Base-by-base conservation (phyloP, 2,888 invertebrate genomes). In the Mesochorus sp. region DNA sequence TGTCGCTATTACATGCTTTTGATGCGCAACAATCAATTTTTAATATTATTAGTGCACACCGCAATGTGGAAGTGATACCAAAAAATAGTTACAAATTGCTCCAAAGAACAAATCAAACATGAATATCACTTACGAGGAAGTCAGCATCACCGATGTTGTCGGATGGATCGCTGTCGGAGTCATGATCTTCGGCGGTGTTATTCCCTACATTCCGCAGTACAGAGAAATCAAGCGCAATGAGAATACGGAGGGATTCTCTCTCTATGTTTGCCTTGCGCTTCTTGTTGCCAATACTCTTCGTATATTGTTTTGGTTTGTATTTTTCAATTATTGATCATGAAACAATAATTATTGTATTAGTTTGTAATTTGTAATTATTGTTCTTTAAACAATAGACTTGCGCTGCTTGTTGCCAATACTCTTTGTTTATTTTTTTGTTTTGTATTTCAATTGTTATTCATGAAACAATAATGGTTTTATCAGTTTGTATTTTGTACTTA, bases 201-300 rank as follows among this genome's bases (percentile, higher is more conserved):
- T 98, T 80, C 99, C 99, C 24, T 99, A 98, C 89, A 96, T 99
- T 85, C 99, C 99, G 37, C 99, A 99, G 89, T 99, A 99, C 90
- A 93, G 95, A 84, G 98, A 99, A 92, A 99, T 99, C 79, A 95
- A 94, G 89, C 94, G 93, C 85, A 96, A 96, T 34, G 96, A 97
- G 91, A 98, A 98, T 93, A 96, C 98, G 12, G 98, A 98, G 86
- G 99, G 99, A 8, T 99, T 99, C 92, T 99, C 99, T 0, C 92
- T 98, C 53, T 97, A 97, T 91, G 99, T 99, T 64, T 99, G 99
- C 91, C 93, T 99, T 84, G 96, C 98, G 21, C 94, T 99, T 68
- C 93, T 99, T 57, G 94, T 99, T 88, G 99, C 99, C 78, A 99
- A 99, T 91, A 98, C 97, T 68, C 93, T 99, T 81, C 94, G 99